These are phyloP conservation scores for Anguilla rostrata DNA, from an alignment of 2,113 vertebrate genomes.

Conservation along the genomic window DNA sequence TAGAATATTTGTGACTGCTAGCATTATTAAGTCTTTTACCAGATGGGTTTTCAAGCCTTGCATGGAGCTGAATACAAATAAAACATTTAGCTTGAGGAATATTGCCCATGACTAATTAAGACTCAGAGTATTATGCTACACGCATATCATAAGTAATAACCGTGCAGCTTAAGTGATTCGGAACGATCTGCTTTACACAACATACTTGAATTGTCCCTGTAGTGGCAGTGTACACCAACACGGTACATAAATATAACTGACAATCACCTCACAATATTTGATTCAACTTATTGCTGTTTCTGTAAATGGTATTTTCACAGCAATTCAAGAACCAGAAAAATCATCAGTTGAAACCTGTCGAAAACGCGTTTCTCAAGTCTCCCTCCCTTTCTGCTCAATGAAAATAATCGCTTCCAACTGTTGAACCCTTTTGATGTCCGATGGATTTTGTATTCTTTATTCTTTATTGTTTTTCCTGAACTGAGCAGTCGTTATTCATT, in stretches of 20 bases:
- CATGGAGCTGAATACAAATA: not conserved
- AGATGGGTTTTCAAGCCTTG: not conserved
- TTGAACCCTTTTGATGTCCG: not conserved
- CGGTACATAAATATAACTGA: not conserved
- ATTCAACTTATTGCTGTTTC: not conserved
- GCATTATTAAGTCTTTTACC: not conserved
- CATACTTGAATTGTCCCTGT: not conserved
- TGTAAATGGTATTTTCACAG: not conserved
- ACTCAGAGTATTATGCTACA: not conserved
- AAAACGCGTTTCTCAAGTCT: not conserved
- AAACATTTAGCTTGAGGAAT: not conserved
- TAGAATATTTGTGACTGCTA: not conserved
- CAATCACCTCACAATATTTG: not conserved
- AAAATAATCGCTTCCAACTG: not conserved
- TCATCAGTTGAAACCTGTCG: not conserved
- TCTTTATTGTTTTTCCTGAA: not conserved
- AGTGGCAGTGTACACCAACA: not conserved
- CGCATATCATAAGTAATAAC: not conserved
- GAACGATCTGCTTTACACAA: not conserved
- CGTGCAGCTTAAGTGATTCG: not conserved
- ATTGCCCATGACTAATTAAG: not conserved
- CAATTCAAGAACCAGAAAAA: not conserved
- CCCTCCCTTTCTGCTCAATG: not conserved
- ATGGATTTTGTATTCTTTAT: not conserved
- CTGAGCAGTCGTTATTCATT: not conserved